phyloP scores from a whole-genome alignment of 2,113 vertebrate genomes.

The Eubucco bourcierii region DNA sequence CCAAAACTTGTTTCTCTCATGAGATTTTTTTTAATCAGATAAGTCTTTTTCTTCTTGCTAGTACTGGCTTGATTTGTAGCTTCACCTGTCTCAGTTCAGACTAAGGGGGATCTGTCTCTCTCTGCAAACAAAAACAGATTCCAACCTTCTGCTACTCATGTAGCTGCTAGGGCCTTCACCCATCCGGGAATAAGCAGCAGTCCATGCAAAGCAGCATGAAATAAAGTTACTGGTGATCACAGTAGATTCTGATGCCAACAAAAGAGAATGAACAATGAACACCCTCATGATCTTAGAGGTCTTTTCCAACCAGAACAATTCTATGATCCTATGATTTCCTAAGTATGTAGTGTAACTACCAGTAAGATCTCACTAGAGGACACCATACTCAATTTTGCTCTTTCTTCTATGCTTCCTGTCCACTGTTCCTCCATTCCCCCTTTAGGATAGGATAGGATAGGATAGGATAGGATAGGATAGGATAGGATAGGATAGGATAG shows the following conservation, averaged over 20 bases:
- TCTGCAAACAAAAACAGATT: not conserved
- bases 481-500: no score
- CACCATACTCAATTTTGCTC: not conserved
- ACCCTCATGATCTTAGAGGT: not conserved
- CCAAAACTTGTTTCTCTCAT: not conserved
- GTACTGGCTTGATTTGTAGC: not conserved
- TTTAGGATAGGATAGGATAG: not conserved
- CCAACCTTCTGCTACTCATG: not conserved
- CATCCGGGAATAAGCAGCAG: not conserved
- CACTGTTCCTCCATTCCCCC: not conserved
- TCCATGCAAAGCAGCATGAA: not conserved
- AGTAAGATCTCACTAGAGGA: not conserved
- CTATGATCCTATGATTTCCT: not conserved
- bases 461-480: not conserved
- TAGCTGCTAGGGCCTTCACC: not conserved
- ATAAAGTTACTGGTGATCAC: not conserved
- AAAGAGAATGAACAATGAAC: not conserved
- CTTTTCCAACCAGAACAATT: no score
- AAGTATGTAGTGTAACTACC: not conserved
- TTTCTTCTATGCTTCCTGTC: not conserved
- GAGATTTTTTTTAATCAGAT: slow-evolving; percentile 12
- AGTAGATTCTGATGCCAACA: not conserved
- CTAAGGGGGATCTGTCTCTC: not conserved
- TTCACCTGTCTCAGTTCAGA: slow-evolving; percentile 11
- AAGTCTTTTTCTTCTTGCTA: not conserved